phyloP scores from a whole-genome alignment of 1,140 invertebrate species.

The Trachymyrmex septentrionalis region DNA sequence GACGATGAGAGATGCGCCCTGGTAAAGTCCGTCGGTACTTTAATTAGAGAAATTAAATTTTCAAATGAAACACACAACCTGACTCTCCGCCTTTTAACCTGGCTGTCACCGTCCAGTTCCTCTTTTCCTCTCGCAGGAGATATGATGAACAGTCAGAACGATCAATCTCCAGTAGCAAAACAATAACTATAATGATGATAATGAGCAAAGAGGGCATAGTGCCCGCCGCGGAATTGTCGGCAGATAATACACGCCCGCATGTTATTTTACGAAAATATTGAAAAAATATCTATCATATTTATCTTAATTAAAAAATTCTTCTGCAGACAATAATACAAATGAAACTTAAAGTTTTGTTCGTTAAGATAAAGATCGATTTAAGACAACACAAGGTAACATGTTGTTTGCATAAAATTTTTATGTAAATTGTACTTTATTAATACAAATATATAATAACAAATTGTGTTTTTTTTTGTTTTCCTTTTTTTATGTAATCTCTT shows the following conservation, averaged over 20 bases:
- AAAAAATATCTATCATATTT: neutral
- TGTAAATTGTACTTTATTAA: too few relatives aligned
- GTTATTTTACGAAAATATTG: neutral
- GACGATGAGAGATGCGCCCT: slow-evolving; percentile 54
- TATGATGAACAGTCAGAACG: slow-evolving; percentile 35
- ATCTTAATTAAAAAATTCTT: slow-evolving; percentile 2
- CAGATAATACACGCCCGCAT: slow-evolving; percentile 6
- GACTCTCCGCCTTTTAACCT: slow-evolving; percentile 26
- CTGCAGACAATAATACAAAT: neutral
- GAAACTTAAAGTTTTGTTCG: slow-evolving; percentile 23
- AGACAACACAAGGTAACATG: neutral
- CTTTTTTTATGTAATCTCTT: too few relatives aligned
- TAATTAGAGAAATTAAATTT: slow-evolving; percentile 81
- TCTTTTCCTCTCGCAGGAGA: slow-evolving; percentile 17
- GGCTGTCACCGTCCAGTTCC: neutral
- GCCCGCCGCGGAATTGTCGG: neutral
- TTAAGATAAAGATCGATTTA: slow-evolving; percentile 28
- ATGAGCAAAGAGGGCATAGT: slow-evolving; percentile 31
- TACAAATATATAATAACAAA: too few relatives aligned
- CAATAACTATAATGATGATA: slow-evolving; percentile 5
- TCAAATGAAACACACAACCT: slow-evolving; percentile 75
- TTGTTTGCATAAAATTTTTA: slow-evolving; percentile 1
- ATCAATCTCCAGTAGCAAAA: slow-evolving; percentile 39
- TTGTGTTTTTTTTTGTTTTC: too few relatives aligned
- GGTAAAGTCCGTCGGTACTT: slow-evolving; percentile 72